Evolutionary conservation across 2,113 vertebrate genomes (phyloP).

Genomic region (Tupaia tana): DNA sequence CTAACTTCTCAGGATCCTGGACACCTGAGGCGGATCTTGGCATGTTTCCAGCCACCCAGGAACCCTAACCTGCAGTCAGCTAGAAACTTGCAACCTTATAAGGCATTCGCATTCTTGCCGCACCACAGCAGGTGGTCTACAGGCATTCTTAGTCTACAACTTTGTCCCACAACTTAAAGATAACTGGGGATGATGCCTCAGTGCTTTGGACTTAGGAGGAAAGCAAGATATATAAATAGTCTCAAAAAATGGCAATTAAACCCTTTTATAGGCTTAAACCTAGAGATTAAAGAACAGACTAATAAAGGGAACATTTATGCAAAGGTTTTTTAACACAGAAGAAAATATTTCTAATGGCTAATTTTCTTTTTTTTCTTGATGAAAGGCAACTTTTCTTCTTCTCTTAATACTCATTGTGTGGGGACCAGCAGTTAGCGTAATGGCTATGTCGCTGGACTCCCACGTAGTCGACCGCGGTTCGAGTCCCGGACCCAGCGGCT

Average conservation of each 20-base stretch:
- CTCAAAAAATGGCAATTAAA: not conserved
- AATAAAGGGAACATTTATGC: not conserved
- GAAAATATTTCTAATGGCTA: not conserved
- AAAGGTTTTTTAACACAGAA: slow-evolving; percentile 44
- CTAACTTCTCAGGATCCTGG: too few relatives aligned
- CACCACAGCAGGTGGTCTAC: too few relatives aligned
- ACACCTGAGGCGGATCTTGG: too few relatives aligned
- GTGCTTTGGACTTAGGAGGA: not conserved
- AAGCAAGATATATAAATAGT: not conserved
- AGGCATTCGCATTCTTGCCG: too few relatives aligned
- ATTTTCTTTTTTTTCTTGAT: not conserved
- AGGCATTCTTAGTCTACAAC: not conserved
- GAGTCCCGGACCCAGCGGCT: too few relatives aligned
- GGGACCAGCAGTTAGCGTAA: too few relatives aligned
- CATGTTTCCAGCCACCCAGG: too few relatives aligned
- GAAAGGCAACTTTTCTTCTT: slow-evolving; percentile 33
- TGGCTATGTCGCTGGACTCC: too few relatives aligned
- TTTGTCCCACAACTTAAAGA: not conserved
- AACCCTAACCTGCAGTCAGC: too few relatives aligned
- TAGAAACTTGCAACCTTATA: too few relatives aligned
- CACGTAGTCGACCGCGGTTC: too few relatives aligned
- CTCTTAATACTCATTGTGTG: not conserved
- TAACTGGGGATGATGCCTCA: not conserved
- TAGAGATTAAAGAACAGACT: not conserved
- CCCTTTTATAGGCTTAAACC: not conserved